Conservation (phyloP, 2,888 invertebrate genomes). For the Perizoma affinitatum region DNA sequence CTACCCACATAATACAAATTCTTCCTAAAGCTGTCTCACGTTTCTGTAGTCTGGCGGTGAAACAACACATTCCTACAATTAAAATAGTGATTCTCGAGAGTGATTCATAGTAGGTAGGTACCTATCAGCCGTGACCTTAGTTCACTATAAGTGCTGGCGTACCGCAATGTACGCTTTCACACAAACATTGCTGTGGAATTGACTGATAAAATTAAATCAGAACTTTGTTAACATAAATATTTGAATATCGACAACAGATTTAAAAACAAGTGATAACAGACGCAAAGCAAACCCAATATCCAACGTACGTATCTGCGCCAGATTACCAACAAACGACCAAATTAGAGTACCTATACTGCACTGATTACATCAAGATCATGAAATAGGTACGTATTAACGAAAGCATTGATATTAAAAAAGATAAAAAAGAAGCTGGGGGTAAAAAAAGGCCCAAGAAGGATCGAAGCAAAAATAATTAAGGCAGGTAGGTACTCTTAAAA, state of each 20-base stretch:
- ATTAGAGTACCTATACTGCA: no score
- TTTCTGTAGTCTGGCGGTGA: constrained; percentile 28
- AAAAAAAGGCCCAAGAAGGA: neutral
- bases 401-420: no score
- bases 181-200: constrained; percentile 5
- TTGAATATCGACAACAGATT: no score
- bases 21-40: neutral
- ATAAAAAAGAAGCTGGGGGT: neutral
- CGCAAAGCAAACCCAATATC: no score
- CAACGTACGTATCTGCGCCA: no score
- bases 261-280: no score
- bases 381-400: no score
- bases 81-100: constrained; percentile 9
- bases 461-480: neutral
- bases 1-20: neutral
- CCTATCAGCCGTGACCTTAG: constrained; percentile 21
- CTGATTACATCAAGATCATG: no score
- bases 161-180: constrained; percentile 2
- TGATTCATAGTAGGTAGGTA: constrained; percentile 26
- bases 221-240: neutral
- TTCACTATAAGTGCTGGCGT: constrained; percentile 7
- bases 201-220: constrained; percentile 10
- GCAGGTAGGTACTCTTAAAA: no score
- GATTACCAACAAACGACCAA: no score
- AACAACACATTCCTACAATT: constrained; percentile 15